Evolutionary conservation across 2,888 invertebrate species (phyloP).

Genomic region (Watsonalla cultraria): DNA sequence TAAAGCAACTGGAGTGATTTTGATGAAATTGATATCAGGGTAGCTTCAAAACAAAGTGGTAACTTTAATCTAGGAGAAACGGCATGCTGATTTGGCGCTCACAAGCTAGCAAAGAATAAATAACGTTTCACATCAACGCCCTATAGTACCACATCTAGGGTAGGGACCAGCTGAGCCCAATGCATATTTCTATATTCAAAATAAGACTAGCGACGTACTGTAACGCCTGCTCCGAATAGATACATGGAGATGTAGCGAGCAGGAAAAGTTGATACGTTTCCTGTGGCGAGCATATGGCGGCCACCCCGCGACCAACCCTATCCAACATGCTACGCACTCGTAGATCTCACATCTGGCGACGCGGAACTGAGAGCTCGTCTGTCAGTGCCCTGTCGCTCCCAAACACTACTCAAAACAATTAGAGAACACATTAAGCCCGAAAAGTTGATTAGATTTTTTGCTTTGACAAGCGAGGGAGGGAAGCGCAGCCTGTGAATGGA

Average conservation of each 20-base stretch:
- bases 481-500: constrained; percentile 44
- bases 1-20: too few species aligned
- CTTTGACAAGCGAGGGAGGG: constrained; percentile 34
- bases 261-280: constrained; percentile 50
- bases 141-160: too few species aligned
- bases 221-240: too few species aligned
- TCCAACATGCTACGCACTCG: constrained; percentile 19
- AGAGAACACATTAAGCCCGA: constrained; percentile 46
- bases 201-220: too few species aligned
- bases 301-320: constrained; percentile 22
- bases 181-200: too few species aligned
- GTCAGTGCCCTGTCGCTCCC: constrained; percentile 28
- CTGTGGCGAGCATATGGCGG: constrained; percentile 43
- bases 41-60: too few species aligned
- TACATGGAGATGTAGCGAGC: constrained; percentile 33
- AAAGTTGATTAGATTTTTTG: constrained; percentile 46
- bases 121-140: too few species aligned
- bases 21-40: too few species aligned
- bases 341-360: constrained; percentile 46
- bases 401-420: constrained; percentile 27
- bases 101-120: too few species aligned
- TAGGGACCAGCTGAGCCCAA: too few species aligned
- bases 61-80: too few species aligned
- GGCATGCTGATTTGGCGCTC: too few species aligned
- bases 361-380: constrained; percentile 48